phyloP scores from a whole-genome alignment of 2,797 vertebrate species.

The Eidolon dupreanum region DNA sequence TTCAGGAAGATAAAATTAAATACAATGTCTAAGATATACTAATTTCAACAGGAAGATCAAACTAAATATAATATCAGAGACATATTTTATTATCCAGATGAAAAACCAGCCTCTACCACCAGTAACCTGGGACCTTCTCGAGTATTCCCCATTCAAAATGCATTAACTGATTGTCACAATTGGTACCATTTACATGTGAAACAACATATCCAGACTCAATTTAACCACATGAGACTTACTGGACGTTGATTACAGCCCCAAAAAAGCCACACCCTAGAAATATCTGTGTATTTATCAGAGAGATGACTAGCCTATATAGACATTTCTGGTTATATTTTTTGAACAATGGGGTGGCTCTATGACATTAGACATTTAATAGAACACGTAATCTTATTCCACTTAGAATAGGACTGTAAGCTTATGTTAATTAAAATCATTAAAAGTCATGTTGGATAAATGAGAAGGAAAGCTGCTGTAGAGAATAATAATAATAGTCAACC shows the following conservation, averaged over 20 bases:
- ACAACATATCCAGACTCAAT: background rate
- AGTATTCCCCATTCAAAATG: background rate
- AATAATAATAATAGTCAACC: background rate
- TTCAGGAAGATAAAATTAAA: conserved; percentile 34
- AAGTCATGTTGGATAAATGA: background rate
- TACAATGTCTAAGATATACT: background rate
- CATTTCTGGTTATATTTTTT: background rate
- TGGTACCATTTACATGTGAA: background rate
- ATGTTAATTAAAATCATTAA: background rate
- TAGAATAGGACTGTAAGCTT: background rate
- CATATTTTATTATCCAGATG: background rate
- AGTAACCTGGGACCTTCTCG: background rate
- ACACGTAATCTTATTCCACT: background rate
- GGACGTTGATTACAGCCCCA: background rate
- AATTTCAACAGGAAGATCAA: background rate
- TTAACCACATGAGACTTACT: background rate
- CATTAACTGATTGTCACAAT: background rate
- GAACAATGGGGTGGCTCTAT: background rate
- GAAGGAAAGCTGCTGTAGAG: background rate
- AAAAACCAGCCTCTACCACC: background rate
- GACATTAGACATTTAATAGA: background rate
- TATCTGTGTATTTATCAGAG: background rate
- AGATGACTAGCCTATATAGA: background rate
- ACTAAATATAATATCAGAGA: background rate
- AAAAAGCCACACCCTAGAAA: background rate